Evolutionary conservation across 2,888 invertebrate species (phyloP), one percentile per base, ranked within the genome.

Genomic region (Xestia ashworthii): DNA sequence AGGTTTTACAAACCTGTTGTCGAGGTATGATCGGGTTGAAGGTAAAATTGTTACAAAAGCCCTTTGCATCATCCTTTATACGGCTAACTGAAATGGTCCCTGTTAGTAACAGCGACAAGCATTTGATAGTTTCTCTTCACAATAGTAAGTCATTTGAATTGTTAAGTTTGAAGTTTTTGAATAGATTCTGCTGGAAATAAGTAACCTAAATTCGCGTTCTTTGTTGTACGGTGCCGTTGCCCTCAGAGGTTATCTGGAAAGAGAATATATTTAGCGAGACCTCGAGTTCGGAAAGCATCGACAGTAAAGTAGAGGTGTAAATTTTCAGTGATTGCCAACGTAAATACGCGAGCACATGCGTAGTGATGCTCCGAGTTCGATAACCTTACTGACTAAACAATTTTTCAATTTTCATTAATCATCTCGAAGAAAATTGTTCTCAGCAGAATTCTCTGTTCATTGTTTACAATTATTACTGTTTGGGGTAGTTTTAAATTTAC

Each of bases 271-370:
- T 95, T 94, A 93, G 93, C 93, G 88, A 92, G 90, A 91, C 91
- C 90, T 92, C 90, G 89, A 89, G 91, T 87, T 90, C 88, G 86
- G 89, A 91, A 91, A 93, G 91, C 90, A 93, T 93, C 91, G 90
- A 84, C 88, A 89, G 88, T 89, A 87, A 89, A 84, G 85, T 67
- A 73, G 87, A 93, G 92, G 95, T 95, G 95, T 94, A 93, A 95
- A 95, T 95, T 94, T 91, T 92, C 91, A 93, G 92, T 93, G 93
- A 95, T 95, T 94, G 91, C 90, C 82, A 90, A 90, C 92, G 93
- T 93, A 94, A 94, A 95, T 92, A 94, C 87, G 90, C 90, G 86
- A 88, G 90, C 89, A 91, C 83, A 91, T 90, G 91, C 90, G 89
- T 88, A 90, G 89, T 86, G 88, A 85, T 92, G 88, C 90, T 90